phyloP scores from a whole-genome alignment of 2,797 vertebrate species.

The Stomatorhinus walkeri region DNA sequence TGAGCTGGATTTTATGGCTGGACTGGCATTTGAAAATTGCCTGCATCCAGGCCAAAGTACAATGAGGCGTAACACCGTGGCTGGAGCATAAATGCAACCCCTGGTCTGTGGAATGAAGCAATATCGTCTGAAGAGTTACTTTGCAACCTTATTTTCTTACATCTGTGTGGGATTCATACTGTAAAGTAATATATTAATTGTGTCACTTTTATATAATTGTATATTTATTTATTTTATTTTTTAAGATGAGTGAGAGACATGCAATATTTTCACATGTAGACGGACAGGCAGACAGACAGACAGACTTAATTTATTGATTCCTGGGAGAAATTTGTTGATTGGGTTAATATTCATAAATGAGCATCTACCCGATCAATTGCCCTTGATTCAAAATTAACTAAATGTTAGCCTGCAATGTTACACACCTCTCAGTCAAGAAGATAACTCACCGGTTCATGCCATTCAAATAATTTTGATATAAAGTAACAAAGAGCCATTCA shows the following conservation, averaged over 20 bases:
- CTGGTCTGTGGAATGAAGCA: not conserved
- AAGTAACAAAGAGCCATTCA: not conserved
- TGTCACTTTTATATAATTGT: not conserved
- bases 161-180: not conserved
- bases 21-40: not conserved
- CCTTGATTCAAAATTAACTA: not conserved
- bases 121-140: not conserved
- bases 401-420: not conserved
- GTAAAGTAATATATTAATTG: not conserved
- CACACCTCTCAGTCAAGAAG: not conserved
- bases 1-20: not conserved
- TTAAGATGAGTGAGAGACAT: not conserved
- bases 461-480: not conserved
- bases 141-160: not conserved
- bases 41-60: not conserved
- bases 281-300: not conserved
- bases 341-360: not conserved
- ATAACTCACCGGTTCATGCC: not conserved
- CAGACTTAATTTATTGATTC: not conserved
- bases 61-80: not conserved
- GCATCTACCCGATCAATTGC: not conserved
- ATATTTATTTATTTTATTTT: not conserved
- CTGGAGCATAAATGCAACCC: not conserved
- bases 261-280: not conserved
- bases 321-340: not conserved